Conservation (phyloP, 2,113 vertebrate genomes). For the Forbesichthys papilliferus region DNA sequence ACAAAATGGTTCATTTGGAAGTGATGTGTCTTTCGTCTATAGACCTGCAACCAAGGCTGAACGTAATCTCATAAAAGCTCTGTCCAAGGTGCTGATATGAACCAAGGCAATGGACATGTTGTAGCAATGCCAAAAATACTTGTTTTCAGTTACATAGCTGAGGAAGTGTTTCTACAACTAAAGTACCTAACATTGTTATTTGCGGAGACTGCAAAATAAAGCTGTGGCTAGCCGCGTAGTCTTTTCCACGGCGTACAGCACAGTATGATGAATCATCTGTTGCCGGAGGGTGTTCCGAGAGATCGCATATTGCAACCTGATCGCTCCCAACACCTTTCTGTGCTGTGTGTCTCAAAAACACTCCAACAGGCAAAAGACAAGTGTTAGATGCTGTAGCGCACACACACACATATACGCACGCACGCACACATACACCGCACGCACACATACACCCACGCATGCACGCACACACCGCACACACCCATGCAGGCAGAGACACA, state of each 20-base stretch:
- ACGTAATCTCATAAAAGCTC: slow-evolving; percentile 18
- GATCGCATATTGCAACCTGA: neutral
- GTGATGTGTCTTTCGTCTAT: slow-evolving; percentile 4
- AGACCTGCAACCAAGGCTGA: slow-evolving; percentile 20
- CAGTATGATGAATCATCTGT: slow-evolving; percentile 1
- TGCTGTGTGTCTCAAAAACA: neutral
- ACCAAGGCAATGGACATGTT: slow-evolving; percentile 12
- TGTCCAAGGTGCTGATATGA: slow-evolving; percentile 69
- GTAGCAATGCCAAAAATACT: slow-evolving; percentile 5
- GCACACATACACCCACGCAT: no score
- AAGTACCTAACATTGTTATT: slow-evolving; percentile 17
- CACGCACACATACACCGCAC: no score
- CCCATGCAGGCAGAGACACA: no score
- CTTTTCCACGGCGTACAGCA: neutral
- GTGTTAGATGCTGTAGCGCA: neutral
- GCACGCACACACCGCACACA: no score
- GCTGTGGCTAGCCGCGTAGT: neutral
- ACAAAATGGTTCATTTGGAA: no score
- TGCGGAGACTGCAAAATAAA: slow-evolving; percentile 18
- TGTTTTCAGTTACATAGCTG: slow-evolving; percentile 11
- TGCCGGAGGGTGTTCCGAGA: slow-evolving; percentile 2
- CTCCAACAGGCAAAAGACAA: neutral
- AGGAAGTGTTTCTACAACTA: neutral
- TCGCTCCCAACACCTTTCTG: neutral
- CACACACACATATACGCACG: neutral